Percentiles rank a stretch among this genome's conserved stretches.
These are phyloP conservation scores for Cotesia glomerata DNA, from an alignment of 1,140 invertebrate genomes.

Conservation along the genomic window DNA sequence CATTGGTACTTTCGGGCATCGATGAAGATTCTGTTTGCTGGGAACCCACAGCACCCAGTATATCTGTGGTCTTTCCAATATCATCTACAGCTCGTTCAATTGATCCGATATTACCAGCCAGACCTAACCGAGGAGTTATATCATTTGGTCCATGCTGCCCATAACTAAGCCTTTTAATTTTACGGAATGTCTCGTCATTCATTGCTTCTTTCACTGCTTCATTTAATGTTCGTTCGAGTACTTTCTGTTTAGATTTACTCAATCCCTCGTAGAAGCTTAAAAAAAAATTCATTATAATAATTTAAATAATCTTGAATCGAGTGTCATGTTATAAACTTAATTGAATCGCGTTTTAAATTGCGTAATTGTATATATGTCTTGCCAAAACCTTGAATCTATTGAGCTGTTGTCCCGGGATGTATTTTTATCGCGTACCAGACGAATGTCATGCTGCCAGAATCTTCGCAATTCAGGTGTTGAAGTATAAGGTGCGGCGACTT, in stretches of 20 bases:
- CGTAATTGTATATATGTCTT: neutral
- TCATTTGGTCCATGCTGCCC: slow-evolving; percentile 71
- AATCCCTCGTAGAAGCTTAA: slow-evolving; percentile 54
- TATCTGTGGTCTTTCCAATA: slow-evolving; percentile 7
- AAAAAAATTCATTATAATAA: slow-evolving; percentile 1
- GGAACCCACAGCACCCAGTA: neutral
- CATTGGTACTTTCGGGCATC: slow-evolving; percentile 43
- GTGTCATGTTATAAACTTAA: slow-evolving; percentile 9
- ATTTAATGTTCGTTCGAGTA: slow-evolving; percentile 61
- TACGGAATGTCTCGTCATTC: slow-evolving; percentile 72
- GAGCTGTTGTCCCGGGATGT: slow-evolving; percentile 55
- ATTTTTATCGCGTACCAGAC: slow-evolving; percentile 71
- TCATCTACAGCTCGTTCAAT: neutral
- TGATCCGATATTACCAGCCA: neutral
- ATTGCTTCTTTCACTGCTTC: slow-evolving; percentile 71
- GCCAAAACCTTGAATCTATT: slow-evolving; percentile 49
- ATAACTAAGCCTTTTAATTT: slow-evolving; percentile 74
- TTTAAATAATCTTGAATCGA: neutral
- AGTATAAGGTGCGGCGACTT: slow-evolving; percentile 82
- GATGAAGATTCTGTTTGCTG: slow-evolving; percentile 28
- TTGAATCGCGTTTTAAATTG: neutral
- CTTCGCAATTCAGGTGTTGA: slow-evolving; percentile 74
- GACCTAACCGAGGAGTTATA: slow-evolving; percentile 54
- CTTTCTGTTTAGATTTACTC: slow-evolving; percentile 50
- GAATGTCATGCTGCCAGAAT: slow-evolving; percentile 84